A percentile compares a stretch with the other conserved stretches of the same genome.
Evolutionary conservation across 2,113 vertebrate species (phyloP).

Genomic region (Neolamprologus sp.): DNA sequence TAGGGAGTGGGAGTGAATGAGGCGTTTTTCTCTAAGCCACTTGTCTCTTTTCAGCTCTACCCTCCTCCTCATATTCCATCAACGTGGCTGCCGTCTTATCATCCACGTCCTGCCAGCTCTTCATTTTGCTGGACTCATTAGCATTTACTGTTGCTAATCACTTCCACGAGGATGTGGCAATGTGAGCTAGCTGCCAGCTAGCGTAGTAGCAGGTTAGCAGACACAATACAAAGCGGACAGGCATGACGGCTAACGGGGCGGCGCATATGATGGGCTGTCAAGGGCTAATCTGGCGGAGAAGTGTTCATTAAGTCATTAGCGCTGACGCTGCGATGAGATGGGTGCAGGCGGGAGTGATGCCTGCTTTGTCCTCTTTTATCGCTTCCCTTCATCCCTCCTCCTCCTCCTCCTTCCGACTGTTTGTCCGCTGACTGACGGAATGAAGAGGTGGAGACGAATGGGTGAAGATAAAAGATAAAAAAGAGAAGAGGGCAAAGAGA

Average conservation of each 20-base stretch:
- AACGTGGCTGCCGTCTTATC: background rate
- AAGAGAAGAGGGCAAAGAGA: background rate
- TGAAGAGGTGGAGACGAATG: conserved; percentile 23
- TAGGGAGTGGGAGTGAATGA: background rate
- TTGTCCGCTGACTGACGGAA: conserved; percentile 53
- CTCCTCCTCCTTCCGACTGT: conserved; percentile 10
- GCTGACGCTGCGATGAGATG: conserved; percentile 69
- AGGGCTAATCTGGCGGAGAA: conserved; percentile 74
- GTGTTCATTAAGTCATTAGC: conserved; percentile 82
- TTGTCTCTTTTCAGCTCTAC: conserved; percentile 15
- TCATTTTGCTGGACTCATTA: conserved; percentile 60
- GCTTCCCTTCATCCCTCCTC: conserved; percentile 28
- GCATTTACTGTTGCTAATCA: conserved; percentile 57
- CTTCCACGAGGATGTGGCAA: conserved; percentile 29
- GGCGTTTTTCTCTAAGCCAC: background rate
- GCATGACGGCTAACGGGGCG: conserved; percentile 58
- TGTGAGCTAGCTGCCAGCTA: conserved; percentile 28
- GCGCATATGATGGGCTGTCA: conserved; percentile 72
- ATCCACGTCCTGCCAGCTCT: conserved; percentile 36
- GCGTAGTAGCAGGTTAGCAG: conserved; percentile 26
- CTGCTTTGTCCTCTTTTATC: conserved; percentile 68
- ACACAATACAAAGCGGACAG: conserved; percentile 36
- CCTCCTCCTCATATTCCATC: background rate
- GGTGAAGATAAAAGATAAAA: conserved; percentile 8
- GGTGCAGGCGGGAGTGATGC: conserved; percentile 57